Evolutionary conservation across 1,140 invertebrate genomes (phyloP).

Genomic region (Megathymus violae): DNA sequence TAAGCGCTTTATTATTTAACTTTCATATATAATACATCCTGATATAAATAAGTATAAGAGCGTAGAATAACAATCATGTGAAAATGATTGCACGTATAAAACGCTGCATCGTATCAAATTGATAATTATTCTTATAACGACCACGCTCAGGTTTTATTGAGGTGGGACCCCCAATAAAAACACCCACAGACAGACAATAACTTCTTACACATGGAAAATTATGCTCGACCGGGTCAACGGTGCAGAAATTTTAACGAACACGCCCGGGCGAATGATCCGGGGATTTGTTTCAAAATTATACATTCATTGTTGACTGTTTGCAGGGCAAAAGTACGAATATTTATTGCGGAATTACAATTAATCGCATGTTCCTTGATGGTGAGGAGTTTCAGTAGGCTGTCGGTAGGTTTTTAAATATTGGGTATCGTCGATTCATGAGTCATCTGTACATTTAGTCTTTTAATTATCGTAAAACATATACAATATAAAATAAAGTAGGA

Average conservation of each 20-base stretch:
- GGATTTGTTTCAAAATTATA: conserved; percentile 7
- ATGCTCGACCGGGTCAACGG: conserved; percentile 10
- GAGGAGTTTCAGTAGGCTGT: too few species aligned
- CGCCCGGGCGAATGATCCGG: conserved; percentile 7
- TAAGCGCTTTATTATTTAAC: too few species aligned
- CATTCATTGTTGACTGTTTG: too few species aligned
- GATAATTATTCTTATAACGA: conserved; percentile 28
- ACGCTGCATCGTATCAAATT: conserved; percentile 25
- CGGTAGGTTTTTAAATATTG: too few species aligned
- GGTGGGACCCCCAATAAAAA: conserved; percentile 27
- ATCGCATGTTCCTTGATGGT: too few species aligned
- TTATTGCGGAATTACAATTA: too few species aligned
- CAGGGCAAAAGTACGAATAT: too few species aligned
- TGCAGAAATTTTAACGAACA: conserved; percentile 26
- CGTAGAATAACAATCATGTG: not conserved
- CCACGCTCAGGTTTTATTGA: conserved; percentile 26
- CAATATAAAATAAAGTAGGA: too few species aligned
- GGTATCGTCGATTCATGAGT: too few species aligned
- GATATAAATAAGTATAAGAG: not conserved
- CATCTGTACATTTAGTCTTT: too few species aligned
- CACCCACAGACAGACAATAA: conserved; percentile 27
- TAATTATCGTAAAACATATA: too few species aligned
- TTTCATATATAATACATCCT: not conserved
- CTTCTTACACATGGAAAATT: conserved; percentile 26
- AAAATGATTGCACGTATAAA: conserved; percentile 7